These are phyloP conservation scores for Drosophila arizonae DNA, from an alignment of 1,140 invertebrate species.

Conservation along the genomic window DNA sequence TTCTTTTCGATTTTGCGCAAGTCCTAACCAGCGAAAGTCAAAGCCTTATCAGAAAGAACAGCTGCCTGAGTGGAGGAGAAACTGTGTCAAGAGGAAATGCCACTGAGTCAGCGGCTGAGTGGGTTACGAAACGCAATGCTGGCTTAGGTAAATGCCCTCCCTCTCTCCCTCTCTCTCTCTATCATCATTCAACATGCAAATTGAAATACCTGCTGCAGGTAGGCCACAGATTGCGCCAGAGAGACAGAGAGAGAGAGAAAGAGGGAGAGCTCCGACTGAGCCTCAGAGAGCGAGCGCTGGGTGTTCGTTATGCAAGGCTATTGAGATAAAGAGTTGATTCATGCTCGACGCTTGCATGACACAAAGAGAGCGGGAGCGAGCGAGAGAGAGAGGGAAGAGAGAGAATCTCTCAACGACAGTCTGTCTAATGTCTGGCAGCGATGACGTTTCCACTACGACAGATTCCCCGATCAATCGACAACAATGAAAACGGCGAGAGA, in stretches of 20 bases:
- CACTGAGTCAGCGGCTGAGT: conserved; percentile 21
- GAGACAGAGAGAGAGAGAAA: not conserved
- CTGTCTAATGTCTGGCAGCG: conserved; percentile 16
- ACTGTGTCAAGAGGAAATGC: conserved; percentile 53
- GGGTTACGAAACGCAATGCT: not conserved
- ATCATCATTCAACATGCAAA: not conserved
- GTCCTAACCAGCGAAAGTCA: not conserved
- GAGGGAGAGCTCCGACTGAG: too few species aligned
- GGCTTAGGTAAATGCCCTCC: not conserved
- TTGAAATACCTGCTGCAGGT: too few species aligned
- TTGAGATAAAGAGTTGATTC: conserved; percentile 35
- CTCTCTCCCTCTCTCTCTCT: too few species aligned
- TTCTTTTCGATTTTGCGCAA: conserved; percentile 7
- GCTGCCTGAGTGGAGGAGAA: not conserved
- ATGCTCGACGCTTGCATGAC: conserved; percentile 12
- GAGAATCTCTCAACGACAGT: conserved; percentile 3
- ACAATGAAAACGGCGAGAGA: conserved; percentile 21
- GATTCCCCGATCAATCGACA: conserved; percentile 9
- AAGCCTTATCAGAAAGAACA: conserved; percentile 1
- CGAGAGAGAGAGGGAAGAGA: not conserved
- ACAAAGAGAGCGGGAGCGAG: conserved; percentile 1
- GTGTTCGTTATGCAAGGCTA: conserved; percentile 20
- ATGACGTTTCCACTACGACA: conserved; percentile 10
- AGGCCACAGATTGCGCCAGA: not conserved
- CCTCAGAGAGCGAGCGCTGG: not conserved